Evolutionary conservation across 1,140 invertebrate genomes (phyloP).

Genomic region (Tetramorium parvispinum): DNA sequence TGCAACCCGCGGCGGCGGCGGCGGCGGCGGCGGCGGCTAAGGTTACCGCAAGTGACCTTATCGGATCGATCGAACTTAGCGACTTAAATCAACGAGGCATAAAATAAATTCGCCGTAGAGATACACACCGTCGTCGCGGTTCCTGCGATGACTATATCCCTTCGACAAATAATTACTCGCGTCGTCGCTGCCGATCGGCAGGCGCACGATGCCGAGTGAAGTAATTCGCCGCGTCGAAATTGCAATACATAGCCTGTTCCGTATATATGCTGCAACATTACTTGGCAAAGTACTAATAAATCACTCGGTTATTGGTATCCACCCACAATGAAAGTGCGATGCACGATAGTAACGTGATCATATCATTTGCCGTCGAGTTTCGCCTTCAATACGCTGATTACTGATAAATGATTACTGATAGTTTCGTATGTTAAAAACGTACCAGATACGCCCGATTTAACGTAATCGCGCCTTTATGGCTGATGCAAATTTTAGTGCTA

Average conservation of each 20-base stretch:
- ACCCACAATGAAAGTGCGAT: slow-evolving; percentile 43
- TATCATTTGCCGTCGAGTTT: neutral
- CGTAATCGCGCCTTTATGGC: slow-evolving; percentile 38
- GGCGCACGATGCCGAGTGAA: slow-evolving; percentile 9
- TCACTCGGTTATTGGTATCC: slow-evolving; percentile 60
- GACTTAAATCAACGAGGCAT: slow-evolving; percentile 34
- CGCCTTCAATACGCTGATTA: neutral
- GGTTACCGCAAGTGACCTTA: slow-evolving; percentile 26
- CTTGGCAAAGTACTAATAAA: slow-evolving; percentile 53
- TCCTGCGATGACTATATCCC: slow-evolving; percentile 34
- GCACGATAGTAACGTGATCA: slow-evolving; percentile 19
- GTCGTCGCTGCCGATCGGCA: slow-evolving; percentile 24
- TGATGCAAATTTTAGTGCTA: neutral
- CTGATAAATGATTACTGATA: slow-evolving; percentile 42
- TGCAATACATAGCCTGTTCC: slow-evolving; percentile 31
- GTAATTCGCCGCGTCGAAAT: slow-evolving; percentile 24
- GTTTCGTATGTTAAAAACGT: slow-evolving; percentile 45
- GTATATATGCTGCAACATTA: slow-evolving; percentile 61
- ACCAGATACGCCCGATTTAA: slow-evolving; percentile 13
- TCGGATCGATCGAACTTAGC: slow-evolving; percentile 20
- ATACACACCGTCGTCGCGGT: neutral
- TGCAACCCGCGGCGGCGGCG: neutral
- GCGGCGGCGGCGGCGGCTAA: neutral
- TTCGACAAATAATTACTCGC: slow-evolving; percentile 43
- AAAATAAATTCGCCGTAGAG: slow-evolving; percentile 37